Evolutionary conservation across 2,113 vertebrate species (phyloP), one percentile per base, ranked within the genome.

Genomic region (Ancistrus triradiatus): DNA sequence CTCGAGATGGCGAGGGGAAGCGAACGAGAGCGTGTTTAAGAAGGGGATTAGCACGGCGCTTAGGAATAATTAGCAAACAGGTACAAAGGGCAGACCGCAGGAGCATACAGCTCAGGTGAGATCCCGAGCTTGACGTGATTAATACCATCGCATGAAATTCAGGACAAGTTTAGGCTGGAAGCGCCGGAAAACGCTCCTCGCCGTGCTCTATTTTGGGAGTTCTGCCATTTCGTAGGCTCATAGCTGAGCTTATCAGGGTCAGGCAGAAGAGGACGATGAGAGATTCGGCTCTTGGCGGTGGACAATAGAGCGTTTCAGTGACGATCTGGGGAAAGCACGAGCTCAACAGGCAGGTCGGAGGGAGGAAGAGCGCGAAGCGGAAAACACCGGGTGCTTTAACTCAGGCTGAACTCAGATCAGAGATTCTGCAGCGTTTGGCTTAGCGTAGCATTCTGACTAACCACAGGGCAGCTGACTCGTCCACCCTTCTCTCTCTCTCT

Each of bases 381-480:
- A 42, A 15, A n/a, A n/a, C 14, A 15, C 13, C 2, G 13, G 14
- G 13, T 63, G 18, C 21, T 40, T 3, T 21, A 27, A 38, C 31
- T 35, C 18, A 17, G n/a, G 28, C 43, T 57, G 67, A 47, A 47
- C 63, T 65, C 42, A 55, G 65, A 64, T 69, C 66, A 69, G 56
- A 62, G 25, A 79, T n/a, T n/a, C n/a, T n/a, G n/a, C n/a, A n/a
- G n/a, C n/a, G n/a, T n/a, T n/a, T n/a, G n/a, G n/a, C n/a, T n/a
- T n/a, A n/a, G n/a, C n/a, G n/a, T n/a, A n/a, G n/a, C n/a, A n/a
- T n/a, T n/a, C n/a, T n/a, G n/a, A n/a, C n/a, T n/a, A n/a, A 83
- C 78, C 80, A 77, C 82, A 78, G 2, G 25, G 10, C 10, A 3
- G n/a, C 6, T n/a, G 2, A 25, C 2, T 15, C 19, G 22, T 11